Base-by-base conservation (phyloP, 2,888 invertebrate species). In the Eilema depressum region DNA sequence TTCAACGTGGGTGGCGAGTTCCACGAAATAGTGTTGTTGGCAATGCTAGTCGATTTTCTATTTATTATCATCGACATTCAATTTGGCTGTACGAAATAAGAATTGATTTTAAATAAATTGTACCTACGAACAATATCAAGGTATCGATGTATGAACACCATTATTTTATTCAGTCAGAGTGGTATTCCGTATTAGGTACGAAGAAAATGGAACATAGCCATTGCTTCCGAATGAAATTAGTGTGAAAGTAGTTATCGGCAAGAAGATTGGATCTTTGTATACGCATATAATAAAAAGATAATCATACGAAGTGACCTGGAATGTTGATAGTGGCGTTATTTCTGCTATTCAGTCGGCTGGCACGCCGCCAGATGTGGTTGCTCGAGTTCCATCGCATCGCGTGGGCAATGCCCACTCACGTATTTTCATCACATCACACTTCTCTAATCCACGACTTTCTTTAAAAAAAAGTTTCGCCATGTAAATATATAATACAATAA, bases 271-370 rank as follows among this genome's bases (percentile, higher is more conserved):
- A 86, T 82, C 80, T 81, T 83, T 82, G 78, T 79, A 75, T 80
- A 78, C 71, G 76, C 67, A 75, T 75, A 83, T 86, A 91, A 90
- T 89, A 92, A 91, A 90, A 92, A 91, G 88, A 92, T 92, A 92
- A 92, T 93, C 89, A 85, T 89, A 88, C 88, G 88, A 91, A 93
- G 91, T 94, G 94, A 92, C 92, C 94, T 94, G 94, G 94, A 93
- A 95, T 94, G 92, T 93, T 93, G 92, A 93, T 93, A 93, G 93
- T 92, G 90, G 91, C 91, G 93, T 94, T 94, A 94, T 94, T 94
- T 93, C 92, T 93, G 93, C 91, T 92, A 90, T 92, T 92, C 88
- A 88, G 89, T 85, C 87, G 89, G 87, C 89, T 94, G 95, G 95
- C 94, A 88, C 80, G 79, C 67, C 77, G 94, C 95, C 94, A 94